phyloP scores from a whole-genome alignment of 2,888 invertebrate genomes.

The Drosophila emarginata region DNA sequence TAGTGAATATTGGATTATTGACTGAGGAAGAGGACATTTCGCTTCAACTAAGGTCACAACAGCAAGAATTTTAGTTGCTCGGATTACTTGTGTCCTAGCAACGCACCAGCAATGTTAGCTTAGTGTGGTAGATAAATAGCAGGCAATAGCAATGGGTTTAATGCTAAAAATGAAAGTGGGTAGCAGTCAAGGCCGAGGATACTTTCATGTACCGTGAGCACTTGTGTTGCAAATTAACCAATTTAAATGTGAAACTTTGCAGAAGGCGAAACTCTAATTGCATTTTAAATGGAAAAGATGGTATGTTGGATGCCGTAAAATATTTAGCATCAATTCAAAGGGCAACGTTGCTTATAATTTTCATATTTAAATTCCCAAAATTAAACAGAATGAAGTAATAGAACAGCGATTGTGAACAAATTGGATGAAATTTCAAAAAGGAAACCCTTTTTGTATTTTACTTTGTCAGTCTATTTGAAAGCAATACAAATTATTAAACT shows the following conservation, averaged over 20 bases:
- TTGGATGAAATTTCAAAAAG: not conserved
- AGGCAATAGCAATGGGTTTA: constrained; percentile 18
- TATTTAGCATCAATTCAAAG: constrained; percentile 1
- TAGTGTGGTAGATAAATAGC: not conserved
- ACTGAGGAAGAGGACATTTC: not conserved
- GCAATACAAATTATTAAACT: too few species aligned
- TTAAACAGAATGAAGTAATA: not conserved
- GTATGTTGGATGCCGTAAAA: not conserved
- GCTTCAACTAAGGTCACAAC: not conserved
- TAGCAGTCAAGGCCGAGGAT: constrained; percentile 8
- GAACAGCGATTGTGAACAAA: not conserved
- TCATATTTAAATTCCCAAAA: constrained; percentile 6
- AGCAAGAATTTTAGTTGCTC: not conserved
- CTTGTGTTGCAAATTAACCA: constrained; percentile 9
- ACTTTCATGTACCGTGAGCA: constrained; percentile 9
- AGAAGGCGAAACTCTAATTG: constrained; percentile 13
- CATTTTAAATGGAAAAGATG: constrained; percentile 16
- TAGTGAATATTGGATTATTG: not conserved
- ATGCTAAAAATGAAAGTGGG: constrained; percentile 44
- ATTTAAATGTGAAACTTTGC: constrained; percentile 17
- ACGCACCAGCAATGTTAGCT: constrained; percentile 30
- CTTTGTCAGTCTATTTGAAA: not conserved
- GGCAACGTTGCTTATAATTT: constrained; percentile 10
- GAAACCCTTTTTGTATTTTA: not conserved
- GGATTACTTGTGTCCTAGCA: constrained; percentile 28